Evolutionary conservation across 2,797 vertebrate species (phyloP).

Genomic region (Neosilurus hyrtlii): DNA sequence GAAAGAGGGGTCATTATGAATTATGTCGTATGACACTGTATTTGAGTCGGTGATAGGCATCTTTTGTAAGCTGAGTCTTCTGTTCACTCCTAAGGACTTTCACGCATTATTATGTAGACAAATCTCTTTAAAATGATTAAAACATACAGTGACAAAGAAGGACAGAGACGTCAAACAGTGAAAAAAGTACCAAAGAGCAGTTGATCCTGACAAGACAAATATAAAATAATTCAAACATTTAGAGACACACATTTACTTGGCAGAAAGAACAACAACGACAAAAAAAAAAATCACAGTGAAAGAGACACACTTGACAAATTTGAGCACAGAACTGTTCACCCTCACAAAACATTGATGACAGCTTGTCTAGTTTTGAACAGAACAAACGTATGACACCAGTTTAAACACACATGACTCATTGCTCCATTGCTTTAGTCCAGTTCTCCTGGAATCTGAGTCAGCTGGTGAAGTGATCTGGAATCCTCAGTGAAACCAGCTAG

Average conservation of each 20-base stretch:
- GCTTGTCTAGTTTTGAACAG: constrained; percentile 59
- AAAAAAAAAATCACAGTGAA: constrained; percentile 66
- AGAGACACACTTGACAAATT: constrained; percentile 70
- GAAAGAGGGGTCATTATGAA: constrained; percentile 92
- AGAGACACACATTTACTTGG: constrained; percentile 67
- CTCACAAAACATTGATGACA: constrained; percentile 70
- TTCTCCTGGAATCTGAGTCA: constrained; percentile 71
- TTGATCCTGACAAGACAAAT: constrained; percentile 47
- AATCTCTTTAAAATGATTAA: constrained; percentile 35
- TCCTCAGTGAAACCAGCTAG: constrained; percentile 65
- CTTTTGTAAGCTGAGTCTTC: constrained; percentile 61
- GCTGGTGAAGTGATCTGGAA: constrained; percentile 71
- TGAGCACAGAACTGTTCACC: constrained; percentile 68
- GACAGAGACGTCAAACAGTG: constrained; percentile 70
- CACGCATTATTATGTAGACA: constrained; percentile 62
- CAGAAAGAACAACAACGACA: constrained; percentile 13
- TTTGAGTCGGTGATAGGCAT: constrained; percentile 46
- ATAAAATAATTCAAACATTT: constrained; percentile 55
- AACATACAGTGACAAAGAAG: constrained; percentile 61
- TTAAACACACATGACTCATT: constrained; percentile 72
- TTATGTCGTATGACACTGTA: constrained; percentile 74
- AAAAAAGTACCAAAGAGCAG: constrained; percentile 67
- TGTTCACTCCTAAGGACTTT: constrained; percentile 57
- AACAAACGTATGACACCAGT: constrained; percentile 66
- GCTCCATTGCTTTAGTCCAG: constrained; percentile 64